Base-by-base conservation (phyloP, 2,113 vertebrate genomes). In the Accipiter virgatus region DNA sequence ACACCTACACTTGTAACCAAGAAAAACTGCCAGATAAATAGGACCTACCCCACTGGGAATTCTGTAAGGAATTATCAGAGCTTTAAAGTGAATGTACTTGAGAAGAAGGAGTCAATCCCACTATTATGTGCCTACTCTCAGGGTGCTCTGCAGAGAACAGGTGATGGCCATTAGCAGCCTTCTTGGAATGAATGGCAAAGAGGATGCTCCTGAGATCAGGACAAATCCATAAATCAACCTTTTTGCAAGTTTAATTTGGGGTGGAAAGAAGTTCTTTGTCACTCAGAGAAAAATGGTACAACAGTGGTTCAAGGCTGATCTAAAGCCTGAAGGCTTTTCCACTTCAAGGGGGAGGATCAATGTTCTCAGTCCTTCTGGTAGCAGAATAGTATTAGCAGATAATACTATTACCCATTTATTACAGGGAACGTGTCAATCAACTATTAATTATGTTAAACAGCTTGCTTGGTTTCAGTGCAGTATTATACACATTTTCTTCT, bases 181-280 rank as follows among this genome's bases (percentile, higher is more conserved):
- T 79, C 75, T 83, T 81, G 61, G 52, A 91, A 93, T 53, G 38
- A 87, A 79, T 11, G 13, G 21, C 45, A 79, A 68, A 67, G 42
- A 81, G 65, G 43, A 79, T 32, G 59, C n/a, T 79, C n/a, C 34
- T 61, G 17, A 67, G 38, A 74, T 40, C 43, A 67, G 68, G 56
- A 93, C n/a, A 92, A 93, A 95, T 55, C 56, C 78, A 81, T 79
- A 91, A 89, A 94, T 71, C 25, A 87, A 43, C 36, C 22, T 62
- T 72, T 81, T 50, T 32, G 6, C 38, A 78, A 78, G 19, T 71
- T 85, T 45, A 66, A 71, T 73, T 70, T 25, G 8, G 21, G 18
- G 18, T 47, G 21, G 45, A 43, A 81, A 59, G 7, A 67, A 79
- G 32, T 56, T 55, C 29, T 73, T 52, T 63, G 43, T 32, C 29